Conservation (phyloP, 2,113 vertebrate species). For the Piprites chloris region DNA sequence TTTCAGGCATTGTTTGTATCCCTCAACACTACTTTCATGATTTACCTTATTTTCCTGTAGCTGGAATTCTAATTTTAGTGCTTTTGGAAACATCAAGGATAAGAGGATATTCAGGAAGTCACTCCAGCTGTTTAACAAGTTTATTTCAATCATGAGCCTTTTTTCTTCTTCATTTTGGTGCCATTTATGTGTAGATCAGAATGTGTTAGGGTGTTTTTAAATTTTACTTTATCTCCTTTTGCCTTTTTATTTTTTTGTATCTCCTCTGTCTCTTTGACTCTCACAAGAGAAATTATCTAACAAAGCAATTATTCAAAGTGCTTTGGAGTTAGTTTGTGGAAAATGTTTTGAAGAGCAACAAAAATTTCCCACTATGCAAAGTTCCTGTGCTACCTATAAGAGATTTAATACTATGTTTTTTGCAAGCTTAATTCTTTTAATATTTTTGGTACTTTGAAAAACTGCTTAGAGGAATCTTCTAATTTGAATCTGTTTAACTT, state of each 20-base stretch:
- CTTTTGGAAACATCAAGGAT: not conserved
- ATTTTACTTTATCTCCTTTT: not conserved
- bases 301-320: not conserved
- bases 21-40: not conserved
- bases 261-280: not conserved
- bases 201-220: accelerated
- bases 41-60: not conserved
- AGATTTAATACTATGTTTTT: not conserved
- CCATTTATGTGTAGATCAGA: not conserved
- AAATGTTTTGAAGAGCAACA: not conserved
- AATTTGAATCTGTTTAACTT: not conserved
- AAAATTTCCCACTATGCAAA: not conserved
- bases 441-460: not conserved
- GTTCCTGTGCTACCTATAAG: not conserved
- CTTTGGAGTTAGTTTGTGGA: not conserved
- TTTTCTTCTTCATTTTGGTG: not conserved
- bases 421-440: not conserved
- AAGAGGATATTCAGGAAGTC: not conserved
- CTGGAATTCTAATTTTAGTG: not conserved
- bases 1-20: not conserved
- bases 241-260: not conserved
- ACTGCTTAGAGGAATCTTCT: not conserved
- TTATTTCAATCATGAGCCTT: not conserved
- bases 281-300: not conserved
- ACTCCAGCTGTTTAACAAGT: not conserved